A percentile compares a stretch with the other conserved stretches of the same genome.
Conservation (phyloP, 2,113 vertebrate genomes). For the Pimephales promelas region DNA sequence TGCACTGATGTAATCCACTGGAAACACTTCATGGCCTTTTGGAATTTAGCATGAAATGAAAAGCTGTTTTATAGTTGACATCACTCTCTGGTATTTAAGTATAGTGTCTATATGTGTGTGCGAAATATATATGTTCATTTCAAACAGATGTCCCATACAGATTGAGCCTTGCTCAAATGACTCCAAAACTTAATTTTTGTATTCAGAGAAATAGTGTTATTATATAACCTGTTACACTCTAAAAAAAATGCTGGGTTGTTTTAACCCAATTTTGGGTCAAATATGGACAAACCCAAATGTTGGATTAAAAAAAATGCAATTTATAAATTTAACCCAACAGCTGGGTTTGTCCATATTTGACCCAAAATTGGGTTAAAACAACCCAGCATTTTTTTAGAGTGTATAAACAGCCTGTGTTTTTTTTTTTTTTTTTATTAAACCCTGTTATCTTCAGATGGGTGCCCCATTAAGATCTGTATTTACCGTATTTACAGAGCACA, state of each 20-base stretch:
- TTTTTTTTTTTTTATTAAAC: not conserved
- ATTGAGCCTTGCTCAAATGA: not conserved
- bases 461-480: not conserved
- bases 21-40: conserved; percentile 23
- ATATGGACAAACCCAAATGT: too few relatives aligned
- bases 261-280: too few relatives aligned
- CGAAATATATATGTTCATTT: too few relatives aligned
- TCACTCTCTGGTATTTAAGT: not conserved
- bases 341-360: too few relatives aligned
- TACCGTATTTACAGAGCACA: not conserved
- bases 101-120: not conserved
- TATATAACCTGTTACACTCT: not conserved
- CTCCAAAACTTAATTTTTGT: too few relatives aligned
- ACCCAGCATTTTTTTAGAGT: too few relatives aligned
- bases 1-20: conserved; percentile 69
- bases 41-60: conserved; percentile 25
- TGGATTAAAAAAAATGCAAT: too few relatives aligned
- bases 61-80: conserved; percentile 6
- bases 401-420: not conserved
- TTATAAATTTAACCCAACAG: too few relatives aligned
- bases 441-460: not conserved
- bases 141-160: not conserved
- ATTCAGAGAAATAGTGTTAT: not conserved
- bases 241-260: too few relatives aligned
- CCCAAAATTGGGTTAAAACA: too few relatives aligned